phyloP scores from a whole-genome alignment of 2,888 invertebrate genomes.

The Folsomia manolachei region DNA sequence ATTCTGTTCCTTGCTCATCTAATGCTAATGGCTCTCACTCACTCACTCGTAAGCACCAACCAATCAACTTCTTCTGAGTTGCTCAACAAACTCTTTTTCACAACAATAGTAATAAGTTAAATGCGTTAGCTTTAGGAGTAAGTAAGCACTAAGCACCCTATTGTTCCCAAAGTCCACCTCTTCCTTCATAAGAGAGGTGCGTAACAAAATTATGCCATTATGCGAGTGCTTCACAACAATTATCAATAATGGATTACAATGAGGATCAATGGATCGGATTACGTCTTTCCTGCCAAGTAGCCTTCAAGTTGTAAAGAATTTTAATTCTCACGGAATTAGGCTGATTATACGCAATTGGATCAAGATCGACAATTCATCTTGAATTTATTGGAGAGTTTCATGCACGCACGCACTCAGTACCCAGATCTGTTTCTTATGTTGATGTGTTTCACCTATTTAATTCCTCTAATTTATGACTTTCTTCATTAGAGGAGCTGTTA shows the following conservation, averaged over 20 bases:
- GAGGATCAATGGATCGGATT: background rate
- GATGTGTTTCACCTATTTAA: background rate
- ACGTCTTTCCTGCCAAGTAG: background rate
- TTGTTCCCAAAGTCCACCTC: background rate
- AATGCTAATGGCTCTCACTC: background rate
- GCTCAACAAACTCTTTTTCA: background rate
- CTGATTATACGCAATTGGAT: background rate
- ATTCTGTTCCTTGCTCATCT: background rate
- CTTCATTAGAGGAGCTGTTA: background rate
- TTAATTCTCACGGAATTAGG: background rate
- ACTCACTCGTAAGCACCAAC: background rate
- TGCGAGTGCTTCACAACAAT: background rate
- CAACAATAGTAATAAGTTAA: too few species aligned
- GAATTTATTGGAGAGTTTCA: background rate
- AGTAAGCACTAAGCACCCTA: too few species aligned
- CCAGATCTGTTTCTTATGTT: background rate
- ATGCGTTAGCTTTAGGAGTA: too few species aligned
- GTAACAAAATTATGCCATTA: too few species aligned
- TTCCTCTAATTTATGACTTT: background rate
- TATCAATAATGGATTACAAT: background rate
- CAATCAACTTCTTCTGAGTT: background rate
- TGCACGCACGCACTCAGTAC: background rate
- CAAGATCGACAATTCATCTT: background rate
- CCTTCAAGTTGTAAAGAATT: background rate
- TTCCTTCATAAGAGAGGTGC: too few species aligned